Base-by-base conservation (phyloP, 2,888 invertebrate species). In the Choreutis nemorana region DNA sequence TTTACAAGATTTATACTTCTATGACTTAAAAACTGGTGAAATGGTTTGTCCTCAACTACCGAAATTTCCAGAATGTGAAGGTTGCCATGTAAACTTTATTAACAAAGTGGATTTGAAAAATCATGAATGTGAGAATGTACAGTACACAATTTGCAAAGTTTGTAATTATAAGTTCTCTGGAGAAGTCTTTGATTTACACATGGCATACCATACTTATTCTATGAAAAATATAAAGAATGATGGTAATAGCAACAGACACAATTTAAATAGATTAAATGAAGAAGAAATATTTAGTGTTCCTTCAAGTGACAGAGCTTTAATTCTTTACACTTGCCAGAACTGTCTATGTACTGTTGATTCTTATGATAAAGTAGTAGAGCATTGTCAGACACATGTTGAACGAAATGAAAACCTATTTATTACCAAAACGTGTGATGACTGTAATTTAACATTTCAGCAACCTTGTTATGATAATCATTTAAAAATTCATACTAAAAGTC, bases 311-410 rank as follows among this genome's bases (percentile, higher is more conserved):
- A n/a, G n/a, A n/a, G n/a, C n/a, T n/a, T n/a, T n/a, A n/a, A 28
- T 45, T 26, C 28, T 55, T 13, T 71, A 53, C 36, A 47, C 37
- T 16, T 72, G 72, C 42, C 49, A 48, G 35, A 50, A 41, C 39
- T 72, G 71, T 41, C 34, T 40, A 22, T 27, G 56, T 31, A 44
- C 54, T 33, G 34, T 67, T 24, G 45, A 54, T 35, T 40, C 42
- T 7, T 73, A 68, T 38, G 67, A 70, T 37, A 50, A 52, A 41
- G 60, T 57, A 15, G 44, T 72, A 20, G 50, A 59, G 34, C 73
- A 73, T 48, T 66, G 68, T 38, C 71, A 68, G 28, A 41, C 45
- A 13, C 68, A 72, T 44, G 57, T 48, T 30, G 41, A 43, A 33
- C 36, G 32, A 22, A 34, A 40, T 18, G 30, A 37, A 31, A 34